These are phyloP conservation scores for Aphrophora alni DNA, from an alignment of 2,888 invertebrate genomes.

Conservation along the genomic window DNA sequence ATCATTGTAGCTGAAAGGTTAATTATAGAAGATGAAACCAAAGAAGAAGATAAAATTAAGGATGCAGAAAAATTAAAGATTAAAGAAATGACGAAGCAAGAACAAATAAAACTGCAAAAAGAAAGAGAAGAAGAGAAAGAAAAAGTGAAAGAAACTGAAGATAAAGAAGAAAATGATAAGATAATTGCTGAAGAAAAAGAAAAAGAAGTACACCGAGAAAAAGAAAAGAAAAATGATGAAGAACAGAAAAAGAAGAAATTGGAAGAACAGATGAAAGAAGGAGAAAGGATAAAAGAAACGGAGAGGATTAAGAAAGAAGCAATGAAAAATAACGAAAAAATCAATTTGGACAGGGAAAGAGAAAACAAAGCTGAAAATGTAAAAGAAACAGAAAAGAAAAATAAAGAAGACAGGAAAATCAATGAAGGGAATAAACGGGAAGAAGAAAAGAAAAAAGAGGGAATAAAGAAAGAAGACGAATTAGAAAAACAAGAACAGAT, in stretches of 20 bases:
- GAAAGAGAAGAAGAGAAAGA: not conserved
- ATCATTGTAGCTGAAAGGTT: not conserved
- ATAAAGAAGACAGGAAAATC: not conserved
- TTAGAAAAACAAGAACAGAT: not conserved
- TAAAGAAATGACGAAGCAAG: not conserved
- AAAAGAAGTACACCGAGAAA: not conserved
- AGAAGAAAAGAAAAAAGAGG: not conserved
- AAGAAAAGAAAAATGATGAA: not conserved
- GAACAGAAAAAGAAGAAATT: not conserved
- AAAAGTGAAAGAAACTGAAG: not conserved
- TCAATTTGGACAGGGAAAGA: no score
- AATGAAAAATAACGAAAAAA: not conserved
- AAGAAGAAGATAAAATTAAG: not conserved
- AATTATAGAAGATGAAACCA: not conserved
- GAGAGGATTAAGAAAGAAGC: not conserved
- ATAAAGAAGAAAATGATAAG: not conserved
- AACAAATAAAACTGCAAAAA: not conserved
- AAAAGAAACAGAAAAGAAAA: not conserved
- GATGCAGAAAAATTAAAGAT: not conserved
- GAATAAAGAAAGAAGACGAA: not conserved
- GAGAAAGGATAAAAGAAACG: not conserved
- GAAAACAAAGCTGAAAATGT: not conserved
- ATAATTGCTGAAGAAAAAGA: not conserved
- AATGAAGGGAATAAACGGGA: not conserved
- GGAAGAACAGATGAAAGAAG: not conserved